Conservation (phyloP, 2,888 invertebrate genomes). For the Ormyrus pomaceus region DNA sequence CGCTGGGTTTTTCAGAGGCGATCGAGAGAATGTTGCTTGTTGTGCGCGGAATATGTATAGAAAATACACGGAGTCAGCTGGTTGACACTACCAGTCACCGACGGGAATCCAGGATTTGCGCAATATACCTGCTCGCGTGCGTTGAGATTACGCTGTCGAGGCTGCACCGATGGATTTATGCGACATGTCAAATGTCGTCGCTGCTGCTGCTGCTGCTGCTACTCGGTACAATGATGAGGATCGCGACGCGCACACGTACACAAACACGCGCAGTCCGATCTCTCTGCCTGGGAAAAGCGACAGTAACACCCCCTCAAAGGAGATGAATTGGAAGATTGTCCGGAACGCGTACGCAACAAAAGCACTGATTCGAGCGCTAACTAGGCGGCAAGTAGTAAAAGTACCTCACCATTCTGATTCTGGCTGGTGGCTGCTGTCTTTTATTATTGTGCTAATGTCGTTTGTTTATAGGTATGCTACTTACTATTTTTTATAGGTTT, state of each 20-base stretch:
- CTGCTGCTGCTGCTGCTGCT: no score
- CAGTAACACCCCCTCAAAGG: constrained; percentile 43
- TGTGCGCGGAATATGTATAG: neutral
- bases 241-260: neutral
- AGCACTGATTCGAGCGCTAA: constrained; percentile 48
- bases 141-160: no score
- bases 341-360: constrained; percentile 1
- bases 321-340: constrained; percentile 50
- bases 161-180: no score
- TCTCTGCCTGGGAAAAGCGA: constrained; percentile 23
- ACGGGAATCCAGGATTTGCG: constrained; percentile 26
- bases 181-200: no score
- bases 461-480: no score
- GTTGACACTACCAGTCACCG: neutral
- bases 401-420: neutral
- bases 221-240: neutral
- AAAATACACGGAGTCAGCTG: constrained; percentile 16
- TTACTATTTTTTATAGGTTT: no score
- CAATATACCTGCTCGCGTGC: neutral
- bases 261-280: constrained; percentile 6
- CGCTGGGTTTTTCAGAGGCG: constrained; percentile 11
- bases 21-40: no score
- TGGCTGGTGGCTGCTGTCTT: no score
- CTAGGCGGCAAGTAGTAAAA: constrained; percentile 39
- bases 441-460: no score